A percentile compares a stretch with the other conserved stretches of the same genome.
Evolutionary conservation across 1,140 invertebrate species (phyloP).

Genomic region (Ips typographus): DNA sequence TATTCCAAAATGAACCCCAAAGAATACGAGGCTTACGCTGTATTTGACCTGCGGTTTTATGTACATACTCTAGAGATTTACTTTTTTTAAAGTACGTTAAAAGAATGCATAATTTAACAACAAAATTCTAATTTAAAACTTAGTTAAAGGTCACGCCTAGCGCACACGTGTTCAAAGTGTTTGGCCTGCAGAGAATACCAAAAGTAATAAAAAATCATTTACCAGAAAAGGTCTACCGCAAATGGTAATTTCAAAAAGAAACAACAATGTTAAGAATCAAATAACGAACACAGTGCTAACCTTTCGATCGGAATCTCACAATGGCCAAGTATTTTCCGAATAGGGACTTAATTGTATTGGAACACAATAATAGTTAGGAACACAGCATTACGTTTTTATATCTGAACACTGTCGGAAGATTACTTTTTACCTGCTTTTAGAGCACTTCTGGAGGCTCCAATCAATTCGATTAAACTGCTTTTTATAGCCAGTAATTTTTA

Average conservation of each 20-base stretch:
- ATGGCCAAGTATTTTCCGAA: conserved; percentile 13
- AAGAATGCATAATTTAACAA: too few relatives aligned
- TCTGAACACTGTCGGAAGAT: conserved; percentile 7
- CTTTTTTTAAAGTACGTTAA: too few relatives aligned
- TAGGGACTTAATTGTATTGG: conserved; percentile 13
- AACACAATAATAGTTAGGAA: conserved; percentile 13
- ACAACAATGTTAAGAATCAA: not conserved
- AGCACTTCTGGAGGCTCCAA: not conserved
- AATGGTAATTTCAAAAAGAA: conserved; percentile 4
- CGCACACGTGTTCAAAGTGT: too few relatives aligned
- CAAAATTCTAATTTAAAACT: too few relatives aligned
- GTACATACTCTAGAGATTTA: too few relatives aligned
- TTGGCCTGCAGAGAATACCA: too few relatives aligned
- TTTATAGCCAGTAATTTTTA: not conserved
- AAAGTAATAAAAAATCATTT: too few relatives aligned
- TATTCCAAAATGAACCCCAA: conserved; percentile 21
- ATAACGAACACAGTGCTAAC: conserved; percentile 13
- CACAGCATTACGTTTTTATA: conserved; percentile 13
- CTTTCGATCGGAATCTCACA: conserved; percentile 13
- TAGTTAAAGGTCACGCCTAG: too few relatives aligned
- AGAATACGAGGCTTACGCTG: conserved; percentile 1
- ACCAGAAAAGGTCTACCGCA: too few relatives aligned
- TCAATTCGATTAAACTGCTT: not conserved
- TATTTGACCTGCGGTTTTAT: too few relatives aligned
- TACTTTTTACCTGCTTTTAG: conserved; percentile 2